Percentiles rank a stretch among this genome's conserved stretches.
Evolutionary conservation across 2,888 invertebrate genomes (phyloP).

Genomic region (Xanthorhoe spadicearia): DNA sequence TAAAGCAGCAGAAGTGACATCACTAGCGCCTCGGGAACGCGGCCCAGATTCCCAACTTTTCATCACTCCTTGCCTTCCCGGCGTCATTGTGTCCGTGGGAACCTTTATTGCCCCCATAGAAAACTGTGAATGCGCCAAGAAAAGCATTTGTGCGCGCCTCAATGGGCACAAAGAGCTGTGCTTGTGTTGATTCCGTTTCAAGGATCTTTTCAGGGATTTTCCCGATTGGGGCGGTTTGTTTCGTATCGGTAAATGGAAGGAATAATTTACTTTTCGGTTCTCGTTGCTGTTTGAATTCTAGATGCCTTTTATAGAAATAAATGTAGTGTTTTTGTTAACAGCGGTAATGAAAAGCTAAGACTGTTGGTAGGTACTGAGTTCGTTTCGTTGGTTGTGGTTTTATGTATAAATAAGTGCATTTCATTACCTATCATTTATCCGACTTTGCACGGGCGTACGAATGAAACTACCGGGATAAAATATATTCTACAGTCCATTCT

Average conservation of each 20-base stretch:
- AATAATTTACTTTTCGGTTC: constrained; percentile 75
- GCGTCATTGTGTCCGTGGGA: constrained; percentile 81
- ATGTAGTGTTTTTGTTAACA: background rate
- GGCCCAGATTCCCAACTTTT: constrained; percentile 83
- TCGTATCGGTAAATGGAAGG: constrained; percentile 82
- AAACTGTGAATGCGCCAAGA: constrained; percentile 81
- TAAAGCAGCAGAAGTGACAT: constrained; percentile 43
- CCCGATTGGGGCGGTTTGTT: constrained; percentile 68
- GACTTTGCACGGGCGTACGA: no score
- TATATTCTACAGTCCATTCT: no score
- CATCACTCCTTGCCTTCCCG: constrained; percentile 77
- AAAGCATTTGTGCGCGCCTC: constrained; percentile 81
- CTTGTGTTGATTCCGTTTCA: constrained; percentile 64
- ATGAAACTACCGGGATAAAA: no score
- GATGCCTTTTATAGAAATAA: background rate
- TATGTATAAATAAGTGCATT: no score
- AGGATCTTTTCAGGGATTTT: constrained; percentile 70
- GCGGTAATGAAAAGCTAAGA: no score
- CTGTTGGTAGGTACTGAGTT: background rate
- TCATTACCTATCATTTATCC: no score
- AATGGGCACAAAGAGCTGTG: constrained; percentile 72
- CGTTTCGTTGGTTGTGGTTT: no score
- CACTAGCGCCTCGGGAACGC: constrained; percentile 73
- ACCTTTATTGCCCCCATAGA: constrained; percentile 84
- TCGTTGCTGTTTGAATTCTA: background rate